These are phyloP conservation scores for Cheiracanthium punctorium DNA, from an alignment of 2,888 invertebrate species.

Conservation along the genomic window DNA sequence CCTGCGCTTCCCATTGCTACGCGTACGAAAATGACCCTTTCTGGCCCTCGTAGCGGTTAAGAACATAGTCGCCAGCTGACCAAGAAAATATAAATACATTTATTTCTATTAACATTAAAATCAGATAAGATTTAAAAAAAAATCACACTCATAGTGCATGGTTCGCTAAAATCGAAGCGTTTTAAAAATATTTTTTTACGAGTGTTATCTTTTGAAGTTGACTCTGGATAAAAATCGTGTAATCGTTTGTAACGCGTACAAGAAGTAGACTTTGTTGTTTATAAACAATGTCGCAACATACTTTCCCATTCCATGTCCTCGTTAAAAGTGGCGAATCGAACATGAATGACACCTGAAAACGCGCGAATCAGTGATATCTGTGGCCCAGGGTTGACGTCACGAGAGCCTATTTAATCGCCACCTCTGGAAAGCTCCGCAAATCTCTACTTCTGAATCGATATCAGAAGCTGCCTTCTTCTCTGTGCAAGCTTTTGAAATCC, in stretches of 20 bases:
- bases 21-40: too few species aligned
- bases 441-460: not conserved
- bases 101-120: too few species aligned
- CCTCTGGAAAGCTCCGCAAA: not conserved
- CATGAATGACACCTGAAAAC: not conserved
- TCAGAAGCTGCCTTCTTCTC: conserved; percentile 25
- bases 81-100: too few species aligned
- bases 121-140: too few species aligned
- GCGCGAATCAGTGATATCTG: not conserved
- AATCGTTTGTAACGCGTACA: not conserved
- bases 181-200: too few species aligned
- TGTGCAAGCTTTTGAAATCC: conserved; percentile 26
- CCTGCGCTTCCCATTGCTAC: too few species aligned
- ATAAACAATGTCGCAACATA: not conserved
- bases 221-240: too few species aligned
- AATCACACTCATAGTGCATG: too few species aligned
- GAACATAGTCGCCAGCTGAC: too few species aligned
- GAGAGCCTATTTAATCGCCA: not conserved
- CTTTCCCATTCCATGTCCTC: not conserved
- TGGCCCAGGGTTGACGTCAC: not conserved
- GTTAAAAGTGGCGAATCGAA: not conserved
- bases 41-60: too few species aligned
- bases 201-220: too few species aligned
- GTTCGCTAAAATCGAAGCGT: too few species aligned
- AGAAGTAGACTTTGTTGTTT: not conserved